Percentiles rank a stretch among this genome's conserved stretches.
Evolutionary conservation across 1,140 invertebrate genomes (phyloP).

Genomic region (Hyphantria cunea): DNA sequence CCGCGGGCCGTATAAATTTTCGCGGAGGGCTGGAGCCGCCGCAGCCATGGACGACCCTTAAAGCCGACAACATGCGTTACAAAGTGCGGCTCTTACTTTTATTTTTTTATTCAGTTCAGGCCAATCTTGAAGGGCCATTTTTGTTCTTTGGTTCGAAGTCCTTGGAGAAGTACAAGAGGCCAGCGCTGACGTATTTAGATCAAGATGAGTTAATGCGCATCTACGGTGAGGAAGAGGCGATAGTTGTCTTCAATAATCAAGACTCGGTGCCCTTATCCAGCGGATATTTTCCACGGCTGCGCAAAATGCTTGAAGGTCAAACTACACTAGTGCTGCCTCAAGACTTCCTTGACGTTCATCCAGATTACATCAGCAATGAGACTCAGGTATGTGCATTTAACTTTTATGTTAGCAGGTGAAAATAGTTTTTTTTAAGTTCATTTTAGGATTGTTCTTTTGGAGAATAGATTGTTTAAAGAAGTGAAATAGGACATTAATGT

Average conservation of each 20-base stretch:
- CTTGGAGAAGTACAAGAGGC: slow-evolving; percentile 68
- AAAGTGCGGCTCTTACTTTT: slow-evolving; percentile 10
- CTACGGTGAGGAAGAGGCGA: slow-evolving; percentile 70
- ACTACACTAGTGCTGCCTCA: slow-evolving; percentile 78
- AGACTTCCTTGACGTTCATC: slow-evolving; percentile 80
- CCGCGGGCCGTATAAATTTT: too few species aligned
- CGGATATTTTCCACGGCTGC: slow-evolving; percentile 69
- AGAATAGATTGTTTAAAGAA: too few species aligned
- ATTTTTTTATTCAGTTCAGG: slow-evolving; percentile 35
- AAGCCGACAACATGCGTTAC: slow-evolving; percentile 31
- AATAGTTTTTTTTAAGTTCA: too few species aligned
- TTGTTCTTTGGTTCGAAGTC: slow-evolving; percentile 82
- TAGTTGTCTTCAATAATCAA: slow-evolving; percentile 79
- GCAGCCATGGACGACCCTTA: neutral
- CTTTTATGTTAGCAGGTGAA: too few species aligned
- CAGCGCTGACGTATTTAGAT: slow-evolving; percentile 75
- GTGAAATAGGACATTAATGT: too few species aligned
- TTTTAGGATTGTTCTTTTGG: too few species aligned
- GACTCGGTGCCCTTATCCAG: slow-evolving; percentile 71
- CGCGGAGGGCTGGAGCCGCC: neutral
- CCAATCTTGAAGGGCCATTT: slow-evolving; percentile 81
- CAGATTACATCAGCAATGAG: slow-evolving; percentile 81
- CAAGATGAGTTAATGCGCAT: slow-evolving; percentile 76
- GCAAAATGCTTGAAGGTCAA: slow-evolving; percentile 77
- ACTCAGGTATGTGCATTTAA: slow-evolving; percentile 61